Percentiles rank a stretch among this genome's conserved stretches.
Conservation (phyloP, 2,888 invertebrate species). For the Hipparchia semele region DNA sequence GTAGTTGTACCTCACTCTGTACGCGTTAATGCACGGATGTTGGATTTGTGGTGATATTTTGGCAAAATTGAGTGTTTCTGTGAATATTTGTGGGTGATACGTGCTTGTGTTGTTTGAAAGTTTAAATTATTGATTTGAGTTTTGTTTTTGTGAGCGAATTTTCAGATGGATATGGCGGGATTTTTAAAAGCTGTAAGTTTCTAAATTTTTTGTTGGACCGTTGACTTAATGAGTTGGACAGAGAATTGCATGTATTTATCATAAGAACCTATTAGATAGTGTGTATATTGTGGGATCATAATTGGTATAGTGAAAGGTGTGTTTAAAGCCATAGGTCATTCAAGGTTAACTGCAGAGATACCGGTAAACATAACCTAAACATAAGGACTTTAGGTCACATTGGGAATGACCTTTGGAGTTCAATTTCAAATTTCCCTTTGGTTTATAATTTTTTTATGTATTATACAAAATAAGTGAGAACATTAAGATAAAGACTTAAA, state of each 20-base stretch:
- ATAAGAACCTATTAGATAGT: not conserved
- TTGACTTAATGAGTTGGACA: not conserved
- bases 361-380: slow-evolving; percentile 74
- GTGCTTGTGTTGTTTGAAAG: slow-evolving; percentile 44
- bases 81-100: slow-evolving; percentile 31
- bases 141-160: slow-evolving; percentile 36
- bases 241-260: not conserved
- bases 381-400: slow-evolving; percentile 66
- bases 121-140: slow-evolving; percentile 18
- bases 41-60: slow-evolving; percentile 49
- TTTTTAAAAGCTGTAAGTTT: slow-evolving; percentile 44
- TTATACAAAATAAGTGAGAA: not conserved
- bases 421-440: not conserved
- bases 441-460: not conserved
- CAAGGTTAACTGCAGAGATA: slow-evolving; percentile 72
- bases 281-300: slow-evolving; percentile 1
- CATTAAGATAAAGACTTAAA: not conserved
- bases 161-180: slow-evolving; percentile 37
- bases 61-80: slow-evolving; percentile 50
- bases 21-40: slow-evolving; percentile 56
- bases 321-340: slow-evolving; percentile 67
- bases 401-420: slow-evolving; percentile 68
- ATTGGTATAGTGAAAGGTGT: slow-evolving; percentile 27
- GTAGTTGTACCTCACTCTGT: slow-evolving; percentile 63
- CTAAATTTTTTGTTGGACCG: slow-evolving; percentile 2